A percentile compares a stretch with the other conserved stretches of the same genome.
These are phyloP conservation scores for Vicugna pacos DNA, from an alignment of 2,113 vertebrate genomes.

Conservation along the genomic window DNA sequence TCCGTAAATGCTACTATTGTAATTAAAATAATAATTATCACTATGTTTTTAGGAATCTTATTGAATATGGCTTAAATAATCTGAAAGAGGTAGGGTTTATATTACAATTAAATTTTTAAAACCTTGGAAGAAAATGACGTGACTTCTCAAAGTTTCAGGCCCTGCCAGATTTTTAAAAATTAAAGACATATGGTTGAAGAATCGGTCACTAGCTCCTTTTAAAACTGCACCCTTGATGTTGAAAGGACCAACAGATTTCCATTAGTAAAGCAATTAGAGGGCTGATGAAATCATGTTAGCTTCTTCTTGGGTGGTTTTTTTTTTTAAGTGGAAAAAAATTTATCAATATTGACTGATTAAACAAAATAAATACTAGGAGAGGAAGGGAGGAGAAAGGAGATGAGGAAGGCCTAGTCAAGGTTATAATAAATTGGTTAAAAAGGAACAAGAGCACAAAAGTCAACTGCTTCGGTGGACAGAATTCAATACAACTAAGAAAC, in stretches of 20 bases:
- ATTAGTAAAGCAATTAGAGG: slow-evolving; percentile 72
- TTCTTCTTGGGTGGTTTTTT: background rate
- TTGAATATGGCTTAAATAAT: slow-evolving; percentile 52
- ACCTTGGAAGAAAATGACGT: slow-evolving; percentile 15
- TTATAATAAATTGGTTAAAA: slow-evolving; percentile 48
- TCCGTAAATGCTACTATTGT: background rate
- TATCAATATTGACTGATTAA: slow-evolving; percentile 70
- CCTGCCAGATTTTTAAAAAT: slow-evolving; percentile 55
- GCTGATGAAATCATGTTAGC: slow-evolving; percentile 56
- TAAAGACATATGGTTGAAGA: slow-evolving; percentile 59
- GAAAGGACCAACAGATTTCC: slow-evolving; percentile 53
- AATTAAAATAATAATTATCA: slow-evolving; percentile 49
- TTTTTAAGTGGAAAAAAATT: slow-evolving; percentile 40
- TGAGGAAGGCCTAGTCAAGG: background rate
- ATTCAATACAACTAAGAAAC: slow-evolving; percentile 33
- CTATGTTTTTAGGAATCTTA: slow-evolving; percentile 8
- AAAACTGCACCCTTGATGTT: slow-evolving; percentile 55
- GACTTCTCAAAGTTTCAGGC: slow-evolving; percentile 37
- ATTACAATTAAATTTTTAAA: slow-evolving; percentile 53
- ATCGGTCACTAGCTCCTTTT: slow-evolving; percentile 60
- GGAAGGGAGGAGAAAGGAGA: background rate
- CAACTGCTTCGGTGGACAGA: background rate
- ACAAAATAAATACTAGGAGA: slow-evolving; percentile 65
- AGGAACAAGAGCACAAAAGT: slow-evolving; percentile 16
- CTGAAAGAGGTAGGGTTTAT: slow-evolving; percentile 31